These are phyloP conservation scores for Xylota sylvarum DNA, from an alignment of 2,888 invertebrate genomes.

Conservation along the genomic window DNA sequence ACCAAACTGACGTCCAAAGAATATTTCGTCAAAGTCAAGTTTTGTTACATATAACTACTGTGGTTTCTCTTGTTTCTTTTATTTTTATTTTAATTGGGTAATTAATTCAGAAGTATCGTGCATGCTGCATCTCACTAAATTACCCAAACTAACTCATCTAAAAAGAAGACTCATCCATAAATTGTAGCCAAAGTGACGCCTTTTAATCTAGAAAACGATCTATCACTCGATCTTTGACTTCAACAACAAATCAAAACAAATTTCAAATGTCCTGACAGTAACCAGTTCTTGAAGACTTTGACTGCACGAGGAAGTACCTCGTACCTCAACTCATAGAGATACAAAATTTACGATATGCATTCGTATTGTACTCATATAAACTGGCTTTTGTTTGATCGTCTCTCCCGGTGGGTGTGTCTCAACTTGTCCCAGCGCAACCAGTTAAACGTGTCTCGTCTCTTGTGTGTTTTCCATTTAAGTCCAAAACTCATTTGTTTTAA, in stretches of 20 bases:
- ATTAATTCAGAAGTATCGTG: not conserved
- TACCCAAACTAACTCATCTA: not conserved
- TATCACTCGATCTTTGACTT: conserved; percentile 29
- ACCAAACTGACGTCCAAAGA: no score
- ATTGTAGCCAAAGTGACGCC: conserved; percentile 36
- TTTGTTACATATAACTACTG: not conserved
- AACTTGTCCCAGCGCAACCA: conserved; percentile 30
- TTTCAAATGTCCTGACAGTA: conserved; percentile 16
- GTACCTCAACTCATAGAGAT: conserved; percentile 21
- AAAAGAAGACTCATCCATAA: conserved; percentile 22
- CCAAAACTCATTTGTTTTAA: conserved; percentile 32
- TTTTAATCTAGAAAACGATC: conserved; percentile 27
- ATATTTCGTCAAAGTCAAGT: not conserved
- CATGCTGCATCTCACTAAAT: not conserved
- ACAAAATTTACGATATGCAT: conserved; percentile 38
- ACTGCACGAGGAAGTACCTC: conserved; percentile 22
- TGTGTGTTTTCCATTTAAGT: conserved; percentile 3
- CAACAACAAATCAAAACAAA: conserved; percentile 50
- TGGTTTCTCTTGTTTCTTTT: not conserved
- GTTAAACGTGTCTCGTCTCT: conserved; percentile 33
- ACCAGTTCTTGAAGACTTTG: conserved; percentile 21
- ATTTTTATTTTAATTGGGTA: not conserved
- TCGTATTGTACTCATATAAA: not conserved
- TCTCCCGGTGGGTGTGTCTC: conserved; percentile 55
- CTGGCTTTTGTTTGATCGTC: conserved; percentile 39